Base-by-base conservation (phyloP, 1,140 invertebrate genomes). In the Ips nitidus region DNA sequence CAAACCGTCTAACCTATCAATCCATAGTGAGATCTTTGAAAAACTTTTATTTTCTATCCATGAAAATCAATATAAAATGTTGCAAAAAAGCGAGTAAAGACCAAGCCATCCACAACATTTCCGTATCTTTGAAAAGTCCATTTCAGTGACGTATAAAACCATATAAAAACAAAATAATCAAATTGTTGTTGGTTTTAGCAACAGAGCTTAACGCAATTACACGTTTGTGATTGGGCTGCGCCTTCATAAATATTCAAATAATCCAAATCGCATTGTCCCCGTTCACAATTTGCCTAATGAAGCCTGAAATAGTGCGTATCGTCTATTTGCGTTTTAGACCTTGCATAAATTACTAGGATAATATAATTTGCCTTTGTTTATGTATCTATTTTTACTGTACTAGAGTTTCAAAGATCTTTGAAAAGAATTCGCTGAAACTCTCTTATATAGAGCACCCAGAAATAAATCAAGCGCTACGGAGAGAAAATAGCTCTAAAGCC, bases 181-280 rank as follows among this genome's bases (percentile, higher is more conserved):
- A 22, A 22, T 22, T 22, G 22, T 22, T 22, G 22, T 22, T 22
- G 22, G 22, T 22, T 22, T 22, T 22, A 22, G 22, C 22, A 22
- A 22, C 22, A 22, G 22, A 22, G 22, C 22, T 22, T 22, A 22
- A 22, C 22, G 22, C 22, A 22, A 22, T 22, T 22, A 22, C 22
- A 22, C 22, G 22, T 22, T 75, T 75, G 72, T 75, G 74, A 76
- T 76, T 76, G 73, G 72, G 56, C 69, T 74, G 61, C 69, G 68
- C 69, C 75, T 73, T 75, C 71, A 75, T 75, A 75, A 76, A 76
- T 76, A 75, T 75, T 75, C 74, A 74, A 57, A 41, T 56, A 74
- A 74, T 71, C 64, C 58, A 66, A 74, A 75, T 74, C 72, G 73
- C 73, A 74, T 69, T 69, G 73, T 75, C 69, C 71, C 66, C 58